A percentile compares a stretch with the other conserved stretches of the same genome.
Evolutionary conservation across 2,888 invertebrate species (phyloP).

Genomic region (Phasia obesa): DNA sequence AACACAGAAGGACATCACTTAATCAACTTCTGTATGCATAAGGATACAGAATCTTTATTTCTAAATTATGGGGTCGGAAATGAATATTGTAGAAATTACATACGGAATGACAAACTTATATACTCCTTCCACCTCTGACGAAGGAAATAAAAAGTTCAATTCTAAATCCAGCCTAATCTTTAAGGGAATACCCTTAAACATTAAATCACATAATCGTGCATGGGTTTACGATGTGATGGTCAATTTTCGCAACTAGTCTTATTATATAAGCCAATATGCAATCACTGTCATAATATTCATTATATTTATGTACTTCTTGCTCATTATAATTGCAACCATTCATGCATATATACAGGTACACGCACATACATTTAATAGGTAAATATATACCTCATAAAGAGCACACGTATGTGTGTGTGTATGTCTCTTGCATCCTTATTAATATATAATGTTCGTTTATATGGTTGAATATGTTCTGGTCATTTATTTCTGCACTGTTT

Average conservation of each 20-base stretch:
- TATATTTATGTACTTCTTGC: conserved; percentile 51
- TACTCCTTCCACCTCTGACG: too few relatives aligned
- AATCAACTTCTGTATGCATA: too few relatives aligned
- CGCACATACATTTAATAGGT: not conserved
- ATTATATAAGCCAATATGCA: conserved; percentile 50
- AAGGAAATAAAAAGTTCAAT: too few relatives aligned
- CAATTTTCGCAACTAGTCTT: conserved; percentile 23
- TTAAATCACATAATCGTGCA: too few relatives aligned
- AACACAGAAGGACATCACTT: too few relatives aligned
- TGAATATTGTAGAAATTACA: too few relatives aligned
- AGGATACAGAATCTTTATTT: too few relatives aligned
- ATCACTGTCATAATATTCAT: conserved; percentile 27
- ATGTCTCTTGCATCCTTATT: conserved; percentile 6
- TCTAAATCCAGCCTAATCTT: too few relatives aligned
- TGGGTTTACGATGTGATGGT: not conserved
- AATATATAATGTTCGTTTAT: conserved; percentile 22
- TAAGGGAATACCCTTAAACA: too few relatives aligned
- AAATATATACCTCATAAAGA: not conserved
- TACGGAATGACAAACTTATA: too few relatives aligned
- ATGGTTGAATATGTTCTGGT: not conserved
- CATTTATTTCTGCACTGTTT: conserved; percentile 1
- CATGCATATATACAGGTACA: conserved; percentile 3
- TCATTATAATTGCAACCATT: conserved; percentile 46
- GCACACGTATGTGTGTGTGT: not conserved
- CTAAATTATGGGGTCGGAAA: too few relatives aligned